Conservation (phyloP, 2,113 vertebrate genomes). For the Saguinus imperator region DNA sequence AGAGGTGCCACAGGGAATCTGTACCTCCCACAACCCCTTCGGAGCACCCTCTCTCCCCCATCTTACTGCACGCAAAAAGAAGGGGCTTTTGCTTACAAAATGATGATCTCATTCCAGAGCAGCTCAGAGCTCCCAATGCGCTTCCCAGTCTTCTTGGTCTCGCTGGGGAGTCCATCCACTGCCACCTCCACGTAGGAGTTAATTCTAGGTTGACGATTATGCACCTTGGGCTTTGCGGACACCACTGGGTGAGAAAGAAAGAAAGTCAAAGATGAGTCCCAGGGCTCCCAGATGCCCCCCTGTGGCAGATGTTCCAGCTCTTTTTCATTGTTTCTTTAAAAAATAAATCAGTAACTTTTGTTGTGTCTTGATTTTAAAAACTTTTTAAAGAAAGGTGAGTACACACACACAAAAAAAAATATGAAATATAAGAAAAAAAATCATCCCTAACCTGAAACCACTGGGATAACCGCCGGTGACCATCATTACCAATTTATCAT, state of each 20-base stretch:
- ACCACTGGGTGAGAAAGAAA: constrained; percentile 84
- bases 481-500: neutral
- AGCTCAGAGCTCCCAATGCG: constrained; percentile 93
- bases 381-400: neutral
- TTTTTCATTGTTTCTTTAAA: neutral
- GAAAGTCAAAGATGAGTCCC: neutral
- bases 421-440: neutral
- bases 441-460: neutral
- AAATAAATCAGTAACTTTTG: neutral
- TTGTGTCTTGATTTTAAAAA: neutral
- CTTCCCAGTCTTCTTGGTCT: constrained; percentile 97
- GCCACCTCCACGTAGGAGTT: constrained; percentile 96
- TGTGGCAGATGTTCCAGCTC: neutral
- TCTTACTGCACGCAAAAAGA: neutral
- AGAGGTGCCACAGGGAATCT: neutral
- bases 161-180: constrained; percentile 90
- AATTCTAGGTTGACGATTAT: constrained; percentile 88
- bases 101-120: constrained; percentile 96
- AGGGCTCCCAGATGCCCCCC: constrained; percentile 26
- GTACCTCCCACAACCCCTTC: neutral
- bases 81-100: constrained; percentile 84
- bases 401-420: neutral
- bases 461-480: neutral
- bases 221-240: constrained; percentile 93
- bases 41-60: neutral